These are phyloP conservation scores for Ctenodactylus gundi DNA, from an alignment of 2,113 vertebrate species.

Conservation along the genomic window DNA sequence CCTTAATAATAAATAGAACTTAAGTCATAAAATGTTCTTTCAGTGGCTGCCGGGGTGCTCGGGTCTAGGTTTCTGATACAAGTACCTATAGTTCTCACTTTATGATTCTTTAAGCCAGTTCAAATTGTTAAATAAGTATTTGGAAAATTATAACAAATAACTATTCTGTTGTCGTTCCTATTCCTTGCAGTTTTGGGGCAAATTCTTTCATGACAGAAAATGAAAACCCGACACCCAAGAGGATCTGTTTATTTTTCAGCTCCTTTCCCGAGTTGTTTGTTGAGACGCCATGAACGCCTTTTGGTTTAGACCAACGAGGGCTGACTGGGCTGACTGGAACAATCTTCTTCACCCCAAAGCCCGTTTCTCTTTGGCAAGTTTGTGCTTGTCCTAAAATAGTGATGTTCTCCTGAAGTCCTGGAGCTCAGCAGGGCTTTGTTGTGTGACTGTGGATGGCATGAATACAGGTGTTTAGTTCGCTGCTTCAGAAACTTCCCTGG, in stretches of 20 bases:
- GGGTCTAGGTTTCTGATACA: neutral
- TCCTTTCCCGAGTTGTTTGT: neutral
- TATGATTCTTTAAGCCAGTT: neutral
- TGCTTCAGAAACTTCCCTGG: neutral
- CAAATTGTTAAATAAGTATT: conserved; percentile 8
- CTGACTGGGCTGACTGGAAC: neutral
- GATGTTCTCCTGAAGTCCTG: neutral
- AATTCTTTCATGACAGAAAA: neutral
- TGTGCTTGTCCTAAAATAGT: neutral
- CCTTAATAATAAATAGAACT: neutral
- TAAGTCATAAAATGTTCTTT: neutral
- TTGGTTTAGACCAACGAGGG: neutral
- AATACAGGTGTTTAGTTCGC: neutral
- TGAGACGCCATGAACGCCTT: neutral
- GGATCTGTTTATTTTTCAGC: neutral
- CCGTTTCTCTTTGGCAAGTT: neutral
- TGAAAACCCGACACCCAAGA: neutral
- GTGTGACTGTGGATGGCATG: neutral
- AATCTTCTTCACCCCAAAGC: neutral
- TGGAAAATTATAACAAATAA: neutral
- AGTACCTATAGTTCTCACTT: neutral
- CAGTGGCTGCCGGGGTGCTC: neutral
- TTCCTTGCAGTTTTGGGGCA: neutral
- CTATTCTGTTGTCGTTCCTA: neutral
- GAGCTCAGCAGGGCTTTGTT: neutral